Conservation (phyloP, 2,113 vertebrate species). For the Tricholaema leucomelas region DNA sequence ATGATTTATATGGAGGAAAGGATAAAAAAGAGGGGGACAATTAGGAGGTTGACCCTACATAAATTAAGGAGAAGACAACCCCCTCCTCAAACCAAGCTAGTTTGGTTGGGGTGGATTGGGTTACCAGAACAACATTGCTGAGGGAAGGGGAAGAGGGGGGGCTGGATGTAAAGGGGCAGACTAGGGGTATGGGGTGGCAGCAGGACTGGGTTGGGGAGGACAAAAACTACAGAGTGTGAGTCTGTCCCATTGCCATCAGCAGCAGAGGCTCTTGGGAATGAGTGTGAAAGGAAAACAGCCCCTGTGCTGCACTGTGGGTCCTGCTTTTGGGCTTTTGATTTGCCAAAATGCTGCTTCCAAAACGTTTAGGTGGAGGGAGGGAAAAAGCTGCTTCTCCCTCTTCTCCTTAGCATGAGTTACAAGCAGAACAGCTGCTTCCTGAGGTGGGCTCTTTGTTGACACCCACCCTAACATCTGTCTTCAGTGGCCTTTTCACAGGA, state of each 20-base stretch:
- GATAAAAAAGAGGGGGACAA: background rate
- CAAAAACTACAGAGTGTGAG: no score
- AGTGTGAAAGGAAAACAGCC: background rate
- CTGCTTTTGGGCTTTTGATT: background rate
- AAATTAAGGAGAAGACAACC: background rate
- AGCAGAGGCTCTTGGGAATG: background rate
- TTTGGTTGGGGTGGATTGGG: background rate
- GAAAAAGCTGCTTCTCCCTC: background rate
- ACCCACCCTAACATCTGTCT: background rate
- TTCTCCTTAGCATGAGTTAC: background rate
- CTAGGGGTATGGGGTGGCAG: background rate
- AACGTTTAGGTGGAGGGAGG: background rate
- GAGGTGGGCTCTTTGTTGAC: background rate
- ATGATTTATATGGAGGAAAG: constrained; percentile 39
- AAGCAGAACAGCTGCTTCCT: background rate
- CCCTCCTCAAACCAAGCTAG: background rate
- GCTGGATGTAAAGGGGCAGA: background rate
- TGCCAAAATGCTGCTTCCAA: background rate
- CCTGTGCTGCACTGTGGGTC: no score
- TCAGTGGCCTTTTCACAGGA: background rate
- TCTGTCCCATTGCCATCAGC: background rate
- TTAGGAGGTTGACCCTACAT: constrained; percentile 15
- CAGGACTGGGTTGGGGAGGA: background rate
- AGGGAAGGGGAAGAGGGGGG: background rate
- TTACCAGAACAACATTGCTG: background rate